Evolutionary conservation across 92 coral and sea anemone genomes (phyloP).

Genomic region (Paramuricea clavata): DNA sequence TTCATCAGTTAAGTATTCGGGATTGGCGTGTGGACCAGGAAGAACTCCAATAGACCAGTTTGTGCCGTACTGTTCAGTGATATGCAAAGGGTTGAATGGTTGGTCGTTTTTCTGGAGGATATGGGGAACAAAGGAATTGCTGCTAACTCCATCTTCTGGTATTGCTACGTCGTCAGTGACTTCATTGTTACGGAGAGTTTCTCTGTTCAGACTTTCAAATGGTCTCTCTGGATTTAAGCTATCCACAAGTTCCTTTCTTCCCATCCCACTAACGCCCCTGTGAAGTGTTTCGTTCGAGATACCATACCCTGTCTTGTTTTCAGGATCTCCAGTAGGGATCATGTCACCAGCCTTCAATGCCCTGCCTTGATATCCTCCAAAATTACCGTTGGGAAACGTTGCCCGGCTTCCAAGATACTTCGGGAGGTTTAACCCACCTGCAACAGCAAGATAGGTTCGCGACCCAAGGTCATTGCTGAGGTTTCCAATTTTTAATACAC

Average conservation of each 20-base stretch:
- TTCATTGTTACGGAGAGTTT: neutral
- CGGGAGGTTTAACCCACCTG: constrained; percentile 71
- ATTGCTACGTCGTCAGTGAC: neutral
- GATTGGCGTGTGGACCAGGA: constrained; percentile 80
- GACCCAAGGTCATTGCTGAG: constrained; percentile 56
- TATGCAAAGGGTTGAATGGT: constrained; percentile 1
- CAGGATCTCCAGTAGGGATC: constrained; percentile 44
- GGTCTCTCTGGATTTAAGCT: neutral
- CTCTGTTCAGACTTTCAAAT: neutral
- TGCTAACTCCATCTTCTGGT: neutral
- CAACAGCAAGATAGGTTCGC: constrained; percentile 64
- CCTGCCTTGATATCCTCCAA: constrained; percentile 74
- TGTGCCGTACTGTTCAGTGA: constrained; percentile 48
- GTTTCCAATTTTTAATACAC: constrained; percentile 47
- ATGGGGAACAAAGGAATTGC: neutral
- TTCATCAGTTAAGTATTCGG: constrained; percentile 67
- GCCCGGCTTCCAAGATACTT: constrained; percentile 73
- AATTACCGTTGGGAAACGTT: constrained; percentile 66
- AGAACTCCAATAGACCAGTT: constrained; percentile 72
- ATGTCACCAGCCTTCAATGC: constrained; percentile 59
- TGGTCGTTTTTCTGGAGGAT: neutral
- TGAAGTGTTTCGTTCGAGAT: neutral
- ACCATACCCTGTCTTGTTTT: neutral
- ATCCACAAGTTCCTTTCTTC: neutral
- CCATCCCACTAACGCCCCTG: neutral